Evolutionary conservation across 1,140 invertebrate genomes (phyloP).

Genomic region (Orius insidiosus): DNA sequence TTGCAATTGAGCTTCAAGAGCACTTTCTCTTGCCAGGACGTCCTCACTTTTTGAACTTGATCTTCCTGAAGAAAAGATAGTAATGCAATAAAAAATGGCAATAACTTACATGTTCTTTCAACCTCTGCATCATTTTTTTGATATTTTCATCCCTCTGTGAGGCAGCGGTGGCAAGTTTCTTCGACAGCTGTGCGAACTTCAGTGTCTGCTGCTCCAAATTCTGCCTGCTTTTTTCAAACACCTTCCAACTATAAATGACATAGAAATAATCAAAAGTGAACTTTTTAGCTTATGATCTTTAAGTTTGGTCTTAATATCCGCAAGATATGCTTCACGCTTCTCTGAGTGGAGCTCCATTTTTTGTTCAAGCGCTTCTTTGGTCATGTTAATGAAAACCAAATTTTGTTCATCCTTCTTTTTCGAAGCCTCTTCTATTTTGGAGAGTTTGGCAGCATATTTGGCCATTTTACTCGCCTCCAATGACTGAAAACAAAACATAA

Average conservation of each 20-base stretch:
- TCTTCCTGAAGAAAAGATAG: too few species aligned
- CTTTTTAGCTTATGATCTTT: constrained; percentile 42
- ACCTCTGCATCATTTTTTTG: constrained; percentile 69
- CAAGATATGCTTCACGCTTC: constrained; percentile 76
- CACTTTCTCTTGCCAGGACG: constrained; percentile 42
- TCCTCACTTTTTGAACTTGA: constrained; percentile 46
- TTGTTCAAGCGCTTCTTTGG: constrained; percentile 68
- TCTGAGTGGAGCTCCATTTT: constrained; percentile 80
- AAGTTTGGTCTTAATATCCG: constrained; percentile 66
- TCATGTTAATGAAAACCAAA: constrained; percentile 60
- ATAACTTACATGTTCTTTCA: constrained; percentile 76
- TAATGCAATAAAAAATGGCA: constrained; percentile 5
- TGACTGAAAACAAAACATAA: constrained; percentile 35
- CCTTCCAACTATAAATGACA: constrained; percentile 55
- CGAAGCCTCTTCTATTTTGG: constrained; percentile 71
- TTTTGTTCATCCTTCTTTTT: constrained; percentile 76
- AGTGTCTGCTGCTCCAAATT: constrained; percentile 61
- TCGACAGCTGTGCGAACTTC: constrained; percentile 66
- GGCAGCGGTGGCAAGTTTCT: constrained; percentile 61
- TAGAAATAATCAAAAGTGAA: not conserved
- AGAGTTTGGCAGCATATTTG: constrained; percentile 57
- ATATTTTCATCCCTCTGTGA: constrained; percentile 72
- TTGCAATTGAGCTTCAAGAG: constrained; percentile 47
- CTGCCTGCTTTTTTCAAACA: constrained; percentile 66
- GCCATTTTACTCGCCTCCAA: constrained; percentile 71